Evolutionary conservation across 2,113 vertebrate species (phyloP).

Genomic region (Ailuropoda melanoleuca): DNA sequence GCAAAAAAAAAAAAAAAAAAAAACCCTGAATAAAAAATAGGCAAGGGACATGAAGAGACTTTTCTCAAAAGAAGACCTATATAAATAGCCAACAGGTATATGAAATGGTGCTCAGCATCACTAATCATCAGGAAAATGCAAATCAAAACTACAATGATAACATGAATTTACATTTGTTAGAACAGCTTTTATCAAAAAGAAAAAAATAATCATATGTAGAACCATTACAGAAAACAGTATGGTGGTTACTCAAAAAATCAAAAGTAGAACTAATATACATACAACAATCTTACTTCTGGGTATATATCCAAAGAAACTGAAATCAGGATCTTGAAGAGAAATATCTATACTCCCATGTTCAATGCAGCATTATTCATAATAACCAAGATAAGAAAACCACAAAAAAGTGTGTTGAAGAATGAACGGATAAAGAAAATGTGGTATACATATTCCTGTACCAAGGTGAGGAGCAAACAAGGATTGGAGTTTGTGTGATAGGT

Average conservation of each 20-base stretch:
- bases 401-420: neutral
- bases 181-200: neutral
- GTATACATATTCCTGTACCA: neutral
- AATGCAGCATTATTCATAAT: neutral
- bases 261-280: neutral
- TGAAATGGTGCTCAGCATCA: neutral
- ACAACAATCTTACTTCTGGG: neutral
- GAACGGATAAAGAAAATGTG: neutral
- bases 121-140: neutral
- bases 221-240: neutral
- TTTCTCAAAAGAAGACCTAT: neutral
- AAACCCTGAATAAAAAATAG: neutral
- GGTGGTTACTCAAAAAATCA: neutral
- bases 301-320: neutral
- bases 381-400: neutral
- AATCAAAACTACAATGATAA: neutral
- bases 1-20: neutral
- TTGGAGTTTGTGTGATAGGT: too few relatives aligned
- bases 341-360: neutral
- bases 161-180: neutral
- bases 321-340: neutral
- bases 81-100: neutral
- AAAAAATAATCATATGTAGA: neutral
- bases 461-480: neutral
- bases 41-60: neutral